Evolutionary conservation across 2,797 vertebrate genomes (phyloP).

Genomic region (Nannoperca australis): DNA sequence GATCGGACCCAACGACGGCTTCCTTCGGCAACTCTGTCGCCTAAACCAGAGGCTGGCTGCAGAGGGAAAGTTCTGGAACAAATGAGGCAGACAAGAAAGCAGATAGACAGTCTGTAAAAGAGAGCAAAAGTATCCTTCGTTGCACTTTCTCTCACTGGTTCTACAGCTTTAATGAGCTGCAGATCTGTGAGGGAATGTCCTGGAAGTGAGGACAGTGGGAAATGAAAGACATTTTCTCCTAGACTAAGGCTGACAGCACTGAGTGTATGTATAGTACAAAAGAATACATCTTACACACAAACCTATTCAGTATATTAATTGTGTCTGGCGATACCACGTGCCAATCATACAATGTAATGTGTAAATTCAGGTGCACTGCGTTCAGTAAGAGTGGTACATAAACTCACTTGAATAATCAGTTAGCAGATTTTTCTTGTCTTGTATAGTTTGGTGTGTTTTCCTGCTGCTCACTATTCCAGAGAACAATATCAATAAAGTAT

Average conservation of each 20-base stretch:
- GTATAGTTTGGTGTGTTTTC: slow-evolving; percentile 22
- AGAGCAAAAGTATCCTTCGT: background rate
- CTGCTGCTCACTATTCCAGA: slow-evolving; percentile 26
- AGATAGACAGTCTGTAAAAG: background rate
- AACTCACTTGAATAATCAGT: background rate
- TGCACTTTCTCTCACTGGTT: slow-evolving; percentile 31
- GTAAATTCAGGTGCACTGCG: slow-evolving; percentile 11
- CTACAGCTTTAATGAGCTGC: slow-evolving; percentile 16
- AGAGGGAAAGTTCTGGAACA: slow-evolving; percentile 79
- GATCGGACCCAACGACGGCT: slow-evolving; percentile 96
- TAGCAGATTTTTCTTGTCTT: background rate
- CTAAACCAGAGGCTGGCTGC: slow-evolving; percentile 87
- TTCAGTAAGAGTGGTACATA: slow-evolving; percentile 13
- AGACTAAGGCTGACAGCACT: slow-evolving; percentile 13
- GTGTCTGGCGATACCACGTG: slow-evolving; percentile 7
- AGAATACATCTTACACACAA: background rate
- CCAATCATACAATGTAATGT: slow-evolving; percentile 24
- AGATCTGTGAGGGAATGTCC: slow-evolving; percentile 12
- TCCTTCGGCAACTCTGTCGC: slow-evolving; percentile 92
- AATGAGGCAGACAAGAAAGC: slow-evolving; percentile 40
- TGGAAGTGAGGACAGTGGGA: background rate
- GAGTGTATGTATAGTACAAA: slow-evolving; percentile 16
- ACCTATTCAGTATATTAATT: background rate
- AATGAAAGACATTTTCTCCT: background rate
- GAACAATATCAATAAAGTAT: slow-evolving; percentile 6